A percentile compares a stretch with the other conserved stretches of the same genome.
Conservation (phyloP, 2,888 invertebrate species). For the Allolobophora icterica region DNA sequence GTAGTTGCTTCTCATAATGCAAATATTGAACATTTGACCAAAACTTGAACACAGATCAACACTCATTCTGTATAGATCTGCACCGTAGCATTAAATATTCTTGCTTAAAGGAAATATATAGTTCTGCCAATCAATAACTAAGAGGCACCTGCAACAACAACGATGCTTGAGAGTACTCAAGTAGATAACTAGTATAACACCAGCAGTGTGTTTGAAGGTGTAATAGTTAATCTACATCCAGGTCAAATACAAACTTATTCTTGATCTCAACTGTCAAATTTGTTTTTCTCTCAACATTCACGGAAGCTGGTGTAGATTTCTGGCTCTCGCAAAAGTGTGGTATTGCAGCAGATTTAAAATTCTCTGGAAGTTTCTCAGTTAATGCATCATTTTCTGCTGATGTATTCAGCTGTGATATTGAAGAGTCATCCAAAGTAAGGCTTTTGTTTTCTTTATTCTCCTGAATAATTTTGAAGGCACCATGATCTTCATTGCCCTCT, state of each 20-base stretch:
- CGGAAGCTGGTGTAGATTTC: background rate
- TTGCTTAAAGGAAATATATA: background rate
- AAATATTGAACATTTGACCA: background rate
- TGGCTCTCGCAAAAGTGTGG: background rate
- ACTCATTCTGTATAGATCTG: background rate
- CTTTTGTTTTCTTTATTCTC: background rate
- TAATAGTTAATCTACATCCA: background rate
- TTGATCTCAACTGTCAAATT: background rate
- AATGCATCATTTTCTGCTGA: background rate
- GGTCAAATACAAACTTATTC: constrained; percentile 20
- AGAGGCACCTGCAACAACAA: background rate
- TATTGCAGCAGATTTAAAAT: background rate
- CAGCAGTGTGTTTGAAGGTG: background rate
- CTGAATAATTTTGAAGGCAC: background rate
- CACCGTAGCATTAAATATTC: background rate
- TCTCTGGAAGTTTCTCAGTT: background rate
- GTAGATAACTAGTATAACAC: background rate
- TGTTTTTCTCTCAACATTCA: background rate
- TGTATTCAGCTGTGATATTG: background rate
- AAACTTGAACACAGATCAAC: background rate
- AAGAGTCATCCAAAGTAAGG: background rate
- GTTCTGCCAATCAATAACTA: background rate
- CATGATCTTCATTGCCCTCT: background rate
- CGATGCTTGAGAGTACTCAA: background rate
- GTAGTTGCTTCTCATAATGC: background rate